Evolutionary conservation across 1,140 invertebrate genomes (phyloP).

Genomic region (Schlechtendalia chinensis): DNA sequence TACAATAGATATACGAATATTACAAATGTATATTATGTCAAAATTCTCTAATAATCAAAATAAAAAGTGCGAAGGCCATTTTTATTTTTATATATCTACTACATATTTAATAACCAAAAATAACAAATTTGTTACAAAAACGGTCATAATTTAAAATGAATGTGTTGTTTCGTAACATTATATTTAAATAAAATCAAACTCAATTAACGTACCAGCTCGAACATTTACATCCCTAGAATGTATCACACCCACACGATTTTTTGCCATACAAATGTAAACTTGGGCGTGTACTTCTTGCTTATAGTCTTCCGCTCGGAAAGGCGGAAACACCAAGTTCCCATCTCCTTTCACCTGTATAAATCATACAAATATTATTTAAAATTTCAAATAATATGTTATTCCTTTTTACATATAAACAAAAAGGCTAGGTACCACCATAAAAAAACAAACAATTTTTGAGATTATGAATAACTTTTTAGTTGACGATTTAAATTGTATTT

Average conservation of each 20-base stretch:
- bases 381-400: too few species aligned
- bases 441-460: too few species aligned
- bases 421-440: too few species aligned
- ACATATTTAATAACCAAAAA: too few species aligned
- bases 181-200: background rate
- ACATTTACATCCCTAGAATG: slow-evolving; percentile 90
- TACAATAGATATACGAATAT: too few species aligned
- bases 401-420: too few species aligned
- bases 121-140: too few species aligned
- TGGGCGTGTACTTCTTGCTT: slow-evolving; percentile 90
- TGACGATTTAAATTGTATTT: background rate
- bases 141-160: too few species aligned
- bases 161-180: background rate
- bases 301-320: slow-evolving; percentile 89
- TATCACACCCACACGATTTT: slow-evolving; percentile 84
- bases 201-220: slow-evolving; percentile 76
- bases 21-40: too few species aligned
- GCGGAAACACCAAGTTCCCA: slow-evolving; percentile 89
- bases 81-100: too few species aligned
- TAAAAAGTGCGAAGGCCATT: too few species aligned
- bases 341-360: slow-evolving; percentile 56
- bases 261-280: slow-evolving; percentile 87
- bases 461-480: background rate
- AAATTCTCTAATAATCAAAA: too few species aligned
- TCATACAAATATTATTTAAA: background rate